Base-by-base conservation (phyloP, 2,888 invertebrate genomes). In the Acanthosoma haemorrhoidale region DNA sequence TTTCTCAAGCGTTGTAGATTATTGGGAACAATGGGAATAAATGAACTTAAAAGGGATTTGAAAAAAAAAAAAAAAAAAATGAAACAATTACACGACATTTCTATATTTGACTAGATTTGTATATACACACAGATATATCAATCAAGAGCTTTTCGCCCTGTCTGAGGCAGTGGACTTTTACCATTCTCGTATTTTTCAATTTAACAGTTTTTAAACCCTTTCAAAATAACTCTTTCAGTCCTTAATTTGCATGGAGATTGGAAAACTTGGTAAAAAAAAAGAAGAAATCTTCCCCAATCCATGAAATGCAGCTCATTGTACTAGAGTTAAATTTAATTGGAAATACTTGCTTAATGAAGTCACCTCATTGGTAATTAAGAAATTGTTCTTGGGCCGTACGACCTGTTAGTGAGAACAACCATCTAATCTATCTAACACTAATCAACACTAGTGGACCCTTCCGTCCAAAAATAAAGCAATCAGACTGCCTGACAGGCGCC, bases 231-330 rank as follows among this genome's bases (percentile, higher is more conserved):
- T 11, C 51, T 9, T 51, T 51, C 51, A 25, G 51, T 51, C 51
- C 51, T 25, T n/a, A 51, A 51, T 5, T 51, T 25, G 25, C 51
- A 51, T 51, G 21, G 51, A 51, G n/a, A n/a, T 51, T 51, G n/a
- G n/a, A n/a, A n/a, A n/a, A n/a, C n/a, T n/a, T n/a, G 51, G 25
- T 29, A 25, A 51, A 25, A 25, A 51, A 51, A 25, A 31, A 59
- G 15, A 61, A 36, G 38, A 34, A 38, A 18, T 64, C 31, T 15
- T 64, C 64, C 41, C 21, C 34, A 29, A 38, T 36, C 39, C 29
- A 64, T 36, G 39, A 64, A 64, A 64, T 64, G 64, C 41, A 64
- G 31, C 36, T 41, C 4, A 25, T 64, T 64, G 64, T 64, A 64
- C 64, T 39, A 15, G 31, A 59, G n/a, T 51, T 51, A 25, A 25